Evolutionary conservation across 1,140 invertebrate species (phyloP), one percentile per base, ranked within the genome.

Genomic region (Cyrtorhinus lividipennis): DNA sequence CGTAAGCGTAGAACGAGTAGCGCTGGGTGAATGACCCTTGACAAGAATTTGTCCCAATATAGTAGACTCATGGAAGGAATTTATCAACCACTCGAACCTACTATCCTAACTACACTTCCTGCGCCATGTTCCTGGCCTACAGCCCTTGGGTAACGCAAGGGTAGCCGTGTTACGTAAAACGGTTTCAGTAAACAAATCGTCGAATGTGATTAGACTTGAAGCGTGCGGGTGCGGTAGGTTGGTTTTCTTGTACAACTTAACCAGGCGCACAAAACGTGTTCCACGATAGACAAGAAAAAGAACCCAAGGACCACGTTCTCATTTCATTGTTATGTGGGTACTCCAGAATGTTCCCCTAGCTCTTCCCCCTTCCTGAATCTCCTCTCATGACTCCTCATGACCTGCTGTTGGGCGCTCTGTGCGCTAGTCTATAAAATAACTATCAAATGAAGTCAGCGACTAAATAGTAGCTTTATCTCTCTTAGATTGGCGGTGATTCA

Each of bases 151-250:
- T 38, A 38, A 15, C 30, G n/a, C 38, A n/a, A 22, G 20, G 5
- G 48, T 5, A 53, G 5, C 48, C 48, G 48, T 3, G 48, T 53
- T 53, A 53, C 48, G 20, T 53, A 53, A 53, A 5, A 22, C 10
- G 20, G 12, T 22, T 53, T 53, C 20, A 15, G 8, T 8, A 53
- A 53, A 53, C 48, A 53, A 53, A 53, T 53, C 48, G 48, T 53
- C 20, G 12, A 44, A 15, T 12, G 48, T 53, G 48, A 53, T 53
- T 53, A 53, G 48, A 53, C 10, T 20, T 53, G 20, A 22, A 53
- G 48, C 48, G 48, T 53, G 48, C 48, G 8, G 48, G 48, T 53
- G 48, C 48, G 48, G 48, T 53, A 53, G 48, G 48, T 53, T 53
- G 48, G 18, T 20, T 53, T 20, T 20, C 48, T 53, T 8, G 18